phyloP scores from a whole-genome alignment of 2,888 invertebrate genomes.

The Sacculina carcini region DNA sequence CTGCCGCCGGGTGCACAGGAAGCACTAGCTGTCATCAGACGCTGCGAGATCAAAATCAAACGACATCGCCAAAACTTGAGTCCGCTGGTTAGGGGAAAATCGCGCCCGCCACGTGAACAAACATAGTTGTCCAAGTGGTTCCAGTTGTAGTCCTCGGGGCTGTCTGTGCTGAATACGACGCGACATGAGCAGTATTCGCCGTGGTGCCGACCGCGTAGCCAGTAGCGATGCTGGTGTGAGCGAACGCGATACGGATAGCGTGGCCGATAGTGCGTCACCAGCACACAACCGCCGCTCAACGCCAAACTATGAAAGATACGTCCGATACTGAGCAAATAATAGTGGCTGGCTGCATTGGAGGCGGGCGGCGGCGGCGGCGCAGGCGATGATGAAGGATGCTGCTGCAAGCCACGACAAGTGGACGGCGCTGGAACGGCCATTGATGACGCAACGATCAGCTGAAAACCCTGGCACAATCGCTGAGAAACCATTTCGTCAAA shows the following conservation, averaged over 20 bases:
- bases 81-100: constrained; percentile 26
- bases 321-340: constrained; percentile 71
- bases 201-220: constrained; percentile 74
- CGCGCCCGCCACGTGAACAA: constrained; percentile 23
- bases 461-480: constrained; percentile 72
- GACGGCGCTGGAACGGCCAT: constrained; percentile 15
- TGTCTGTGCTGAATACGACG: constrained; percentile 80
- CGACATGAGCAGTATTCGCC: constrained; percentile 79
- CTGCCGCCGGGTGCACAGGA: no score
- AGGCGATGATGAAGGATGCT: no score
- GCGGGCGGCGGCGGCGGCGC: no score
- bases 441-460: constrained; percentile 37
- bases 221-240: constrained; percentile 68
- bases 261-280: constrained; percentile 72
- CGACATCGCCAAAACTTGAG: constrained; percentile 76
- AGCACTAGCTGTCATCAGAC: no score
- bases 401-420: no score
- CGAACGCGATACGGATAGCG: constrained; percentile 48
- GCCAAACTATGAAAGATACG: constrained; percentile 79
- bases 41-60: constrained; percentile 60
- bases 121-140: constrained; percentile 93
- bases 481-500: constrained; percentile 89
- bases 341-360: constrained; percentile 21
- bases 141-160: constrained; percentile 88
- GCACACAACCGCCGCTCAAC: constrained; percentile 35